Percentiles rank a stretch among this genome's conserved stretches.
These are phyloP conservation scores for Apodemia zela DNA, from an alignment of 2,888 invertebrate species.

Conservation along the genomic window DNA sequence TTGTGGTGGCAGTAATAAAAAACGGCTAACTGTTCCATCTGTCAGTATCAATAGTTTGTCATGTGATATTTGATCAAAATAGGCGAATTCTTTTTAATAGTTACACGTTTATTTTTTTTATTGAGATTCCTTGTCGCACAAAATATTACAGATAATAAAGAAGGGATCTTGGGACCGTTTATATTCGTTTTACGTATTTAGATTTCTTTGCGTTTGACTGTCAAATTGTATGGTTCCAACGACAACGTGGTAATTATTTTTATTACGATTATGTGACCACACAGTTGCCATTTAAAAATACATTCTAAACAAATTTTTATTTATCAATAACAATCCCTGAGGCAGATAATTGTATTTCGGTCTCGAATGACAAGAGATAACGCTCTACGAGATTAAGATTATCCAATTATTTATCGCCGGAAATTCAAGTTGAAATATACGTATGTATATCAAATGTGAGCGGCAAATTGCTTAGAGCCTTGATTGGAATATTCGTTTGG, in stretches of 20 bases:
- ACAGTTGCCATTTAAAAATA: background rate
- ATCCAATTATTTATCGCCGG: background rate
- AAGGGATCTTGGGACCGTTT: background rate
- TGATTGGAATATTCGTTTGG: slow-evolving; percentile 4
- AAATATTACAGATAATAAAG: background rate
- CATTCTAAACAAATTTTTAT: no score
- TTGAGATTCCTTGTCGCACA: background rate
- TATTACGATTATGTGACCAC: background rate
- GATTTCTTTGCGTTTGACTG: no score
- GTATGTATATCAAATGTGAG: background rate
- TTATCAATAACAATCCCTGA: background rate
- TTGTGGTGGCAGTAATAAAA: no score
- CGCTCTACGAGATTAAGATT: background rate
- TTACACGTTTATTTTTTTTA: background rate
- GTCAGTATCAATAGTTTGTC: background rate
- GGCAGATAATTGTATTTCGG: background rate
- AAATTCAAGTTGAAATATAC: background rate
- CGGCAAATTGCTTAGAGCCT: slow-evolving; percentile 10
- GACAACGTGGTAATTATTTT: no score
- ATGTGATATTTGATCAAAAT: background rate
- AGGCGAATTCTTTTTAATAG: background rate
- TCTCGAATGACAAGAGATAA: background rate
- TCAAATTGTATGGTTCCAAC: no score
- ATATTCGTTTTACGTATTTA: background rate
- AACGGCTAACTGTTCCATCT: no score